phyloP scores from a whole-genome alignment of 2,797 vertebrate species.

The Clamator glandarius region DNA sequence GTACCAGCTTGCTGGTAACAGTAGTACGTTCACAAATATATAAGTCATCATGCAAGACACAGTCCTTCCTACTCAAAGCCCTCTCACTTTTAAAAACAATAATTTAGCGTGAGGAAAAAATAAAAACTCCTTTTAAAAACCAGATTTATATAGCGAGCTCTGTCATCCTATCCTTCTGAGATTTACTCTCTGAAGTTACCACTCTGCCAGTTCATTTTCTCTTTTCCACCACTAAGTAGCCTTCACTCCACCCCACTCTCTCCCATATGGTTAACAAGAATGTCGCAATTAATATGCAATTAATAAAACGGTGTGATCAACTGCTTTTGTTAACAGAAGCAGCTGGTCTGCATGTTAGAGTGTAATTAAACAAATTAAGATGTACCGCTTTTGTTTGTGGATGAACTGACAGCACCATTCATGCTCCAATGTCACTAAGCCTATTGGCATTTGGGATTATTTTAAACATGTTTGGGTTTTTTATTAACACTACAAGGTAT shows the following conservation, averaged over 20 bases:
- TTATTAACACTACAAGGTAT: conserved; percentile 23
- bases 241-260: conserved; percentile 28
- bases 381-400: conserved; percentile 36
- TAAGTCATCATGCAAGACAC: neutral
- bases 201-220: conserved; percentile 44
- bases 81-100: neutral
- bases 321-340: conserved; percentile 71
- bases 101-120: neutral
- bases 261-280: conserved; percentile 69
- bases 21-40: neutral
- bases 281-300: conserved; percentile 71
- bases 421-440: conserved; percentile 51
- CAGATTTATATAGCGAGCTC: neutral
- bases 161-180: neutral
- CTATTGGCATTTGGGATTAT: conserved; percentile 33
- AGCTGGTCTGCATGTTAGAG: conserved; percentile 69
- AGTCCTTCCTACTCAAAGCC: neutral
- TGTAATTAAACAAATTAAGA: conserved; percentile 74
- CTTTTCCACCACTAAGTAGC: conserved; percentile 23
- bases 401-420: conserved; percentile 47
- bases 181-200: conserved; percentile 1
- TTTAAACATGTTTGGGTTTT: neutral
- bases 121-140: neutral
- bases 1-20: neutral
- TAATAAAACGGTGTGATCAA: conserved; percentile 70